These are phyloP conservation scores for Paralichthys olivaceus DNA, from an alignment of 2,113 vertebrate genomes.

Conservation along the genomic window DNA sequence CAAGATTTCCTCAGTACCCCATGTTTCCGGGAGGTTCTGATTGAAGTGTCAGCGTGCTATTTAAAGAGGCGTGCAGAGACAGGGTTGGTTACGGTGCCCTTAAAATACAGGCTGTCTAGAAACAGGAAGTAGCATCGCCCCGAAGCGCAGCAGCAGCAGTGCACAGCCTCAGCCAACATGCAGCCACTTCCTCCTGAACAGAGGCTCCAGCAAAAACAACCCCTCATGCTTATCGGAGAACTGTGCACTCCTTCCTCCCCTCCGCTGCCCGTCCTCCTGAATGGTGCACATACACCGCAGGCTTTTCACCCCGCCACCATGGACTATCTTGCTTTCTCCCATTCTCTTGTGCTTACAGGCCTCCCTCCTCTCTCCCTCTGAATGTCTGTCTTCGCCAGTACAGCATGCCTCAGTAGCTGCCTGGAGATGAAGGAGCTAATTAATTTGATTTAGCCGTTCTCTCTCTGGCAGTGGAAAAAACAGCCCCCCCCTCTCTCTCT, in stretches of 20 bases:
- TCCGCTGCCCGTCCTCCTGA: constrained; percentile 62
- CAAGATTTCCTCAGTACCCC: constrained; percentile 17
- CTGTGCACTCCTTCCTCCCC: constrained; percentile 68
- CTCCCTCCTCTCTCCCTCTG: constrained; percentile 10
- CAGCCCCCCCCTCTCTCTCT: constrained; percentile 55
- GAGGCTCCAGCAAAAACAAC: constrained; percentile 76
- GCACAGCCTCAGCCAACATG: constrained; percentile 58
- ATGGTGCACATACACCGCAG: constrained; percentile 75
- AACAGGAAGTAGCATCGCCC: constrained; percentile 79
- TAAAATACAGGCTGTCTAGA: constrained; percentile 74
- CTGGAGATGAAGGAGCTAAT: constrained; percentile 87
- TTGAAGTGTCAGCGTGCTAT: constrained; percentile 70
- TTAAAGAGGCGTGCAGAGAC: constrained; percentile 72
- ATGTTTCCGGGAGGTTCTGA: constrained; percentile 52
- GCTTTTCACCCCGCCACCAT: constrained; percentile 73
- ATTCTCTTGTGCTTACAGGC: constrained; percentile 55
- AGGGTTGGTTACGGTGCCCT: constrained; percentile 72
- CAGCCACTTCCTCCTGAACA: constrained; percentile 67
- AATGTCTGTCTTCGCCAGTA: constrained; percentile 70
- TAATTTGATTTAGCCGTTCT: constrained; percentile 86
- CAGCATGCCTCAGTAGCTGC: constrained; percentile 83
- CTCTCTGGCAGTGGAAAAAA: constrained; percentile 83
- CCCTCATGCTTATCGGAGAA: constrained; percentile 80
- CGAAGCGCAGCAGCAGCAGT: constrained; percentile 54
- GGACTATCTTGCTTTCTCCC: constrained; percentile 69